Evolutionary conservation across 2,797 vertebrate genomes (phyloP).

Genomic region (Galagoides demidoff): DNA sequence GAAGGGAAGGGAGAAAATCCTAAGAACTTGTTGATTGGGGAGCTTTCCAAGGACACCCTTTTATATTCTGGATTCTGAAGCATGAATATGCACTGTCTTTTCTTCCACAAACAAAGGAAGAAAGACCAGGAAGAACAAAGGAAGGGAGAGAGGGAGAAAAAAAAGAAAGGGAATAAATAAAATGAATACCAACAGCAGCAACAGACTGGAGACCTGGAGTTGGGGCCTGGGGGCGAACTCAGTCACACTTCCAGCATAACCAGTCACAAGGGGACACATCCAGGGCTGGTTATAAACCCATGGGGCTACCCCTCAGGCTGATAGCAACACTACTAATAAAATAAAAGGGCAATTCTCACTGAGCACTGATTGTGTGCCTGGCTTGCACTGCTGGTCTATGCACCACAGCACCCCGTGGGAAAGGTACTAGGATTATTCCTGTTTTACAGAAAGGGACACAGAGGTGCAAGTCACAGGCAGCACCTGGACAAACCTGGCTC

Average conservation of each 20-base stretch:
- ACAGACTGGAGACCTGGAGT: neutral
- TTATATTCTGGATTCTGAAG: neutral
- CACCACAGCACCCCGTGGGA: neutral
- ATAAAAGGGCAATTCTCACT: fast-evolving
- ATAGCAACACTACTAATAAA: fast-evolving
- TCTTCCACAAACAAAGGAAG: neutral
- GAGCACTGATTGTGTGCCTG: fast-evolving
- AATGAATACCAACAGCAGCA: neutral
- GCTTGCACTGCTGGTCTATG: neutral
- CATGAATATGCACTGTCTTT: neutral
- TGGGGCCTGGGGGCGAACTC: neutral
- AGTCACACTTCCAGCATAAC: neutral
- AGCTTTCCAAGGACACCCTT: neutral
- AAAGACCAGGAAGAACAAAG: neutral
- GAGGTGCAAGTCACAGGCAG: neutral
- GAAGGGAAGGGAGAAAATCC: too few species aligned
- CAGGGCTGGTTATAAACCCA: neutral
- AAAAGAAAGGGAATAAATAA: neutral
- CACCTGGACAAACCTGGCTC: neutral
- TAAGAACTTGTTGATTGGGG: neutral
- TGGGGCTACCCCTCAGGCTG: fast-evolving
- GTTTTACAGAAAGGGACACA: neutral
- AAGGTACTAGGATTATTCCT: neutral
- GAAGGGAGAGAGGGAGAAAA: neutral
- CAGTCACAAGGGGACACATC: neutral